phyloP scores from a whole-genome alignment of 2,113 vertebrate species.

The Xenus cinereus region DNA sequence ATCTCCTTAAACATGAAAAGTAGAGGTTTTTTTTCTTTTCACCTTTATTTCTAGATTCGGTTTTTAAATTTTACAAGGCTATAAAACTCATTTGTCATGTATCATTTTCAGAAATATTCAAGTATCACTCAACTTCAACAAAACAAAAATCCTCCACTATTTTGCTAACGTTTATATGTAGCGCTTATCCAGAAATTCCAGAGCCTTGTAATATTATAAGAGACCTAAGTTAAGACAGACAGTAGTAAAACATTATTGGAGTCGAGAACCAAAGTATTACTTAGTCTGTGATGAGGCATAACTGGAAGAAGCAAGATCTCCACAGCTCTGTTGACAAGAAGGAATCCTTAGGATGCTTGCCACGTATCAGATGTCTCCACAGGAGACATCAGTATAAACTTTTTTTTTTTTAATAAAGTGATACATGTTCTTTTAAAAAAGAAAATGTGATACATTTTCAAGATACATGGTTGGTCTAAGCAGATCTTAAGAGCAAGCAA shows the following conservation, averaged over 20 bases:
- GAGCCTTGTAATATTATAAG: not conserved
- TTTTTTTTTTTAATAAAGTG: not conserved
- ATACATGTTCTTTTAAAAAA: not conserved
- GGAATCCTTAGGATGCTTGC: not conserved
- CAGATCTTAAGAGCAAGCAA: not conserved
- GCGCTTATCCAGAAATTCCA: not conserved
- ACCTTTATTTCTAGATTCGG: not conserved
- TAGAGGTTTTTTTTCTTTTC: not conserved
- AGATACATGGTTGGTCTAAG: not conserved
- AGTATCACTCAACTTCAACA: not conserved
- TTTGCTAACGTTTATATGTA: accelerated
- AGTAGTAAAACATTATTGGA: not conserved
- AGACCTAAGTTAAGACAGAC: not conserved
- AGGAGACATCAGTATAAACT: not conserved
- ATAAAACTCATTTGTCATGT: not conserved
- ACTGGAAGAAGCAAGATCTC: not conserved
- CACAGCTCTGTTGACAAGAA: not conserved
- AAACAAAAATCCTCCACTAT: not conserved
- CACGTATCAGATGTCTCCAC: not conserved
- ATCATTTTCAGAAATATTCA: not conserved
- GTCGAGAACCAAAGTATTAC: not conserved
- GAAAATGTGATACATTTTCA: not conserved
- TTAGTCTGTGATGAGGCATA: not conserved
- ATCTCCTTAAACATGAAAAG: not conserved
- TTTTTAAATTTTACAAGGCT: not conserved